Evolutionary conservation across 2,888 invertebrate genomes (phyloP).

Genomic region (Sphaerophoria rueppellii): DNA sequence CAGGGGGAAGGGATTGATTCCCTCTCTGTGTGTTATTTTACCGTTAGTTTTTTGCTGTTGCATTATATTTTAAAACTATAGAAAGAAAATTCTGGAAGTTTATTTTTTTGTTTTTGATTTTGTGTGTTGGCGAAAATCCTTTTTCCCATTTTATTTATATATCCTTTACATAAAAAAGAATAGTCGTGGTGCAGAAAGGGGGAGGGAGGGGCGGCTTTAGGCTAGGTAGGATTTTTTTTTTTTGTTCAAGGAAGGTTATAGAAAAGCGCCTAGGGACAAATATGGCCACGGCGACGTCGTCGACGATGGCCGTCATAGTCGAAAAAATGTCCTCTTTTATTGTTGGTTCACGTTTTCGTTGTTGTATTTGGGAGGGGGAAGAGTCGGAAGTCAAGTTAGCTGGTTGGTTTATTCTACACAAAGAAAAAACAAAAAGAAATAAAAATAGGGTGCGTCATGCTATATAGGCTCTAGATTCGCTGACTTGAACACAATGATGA

Average conservation of each 20-base stretch:
- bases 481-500: conserved; percentile 46
- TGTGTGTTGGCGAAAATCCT: conserved; percentile 1
- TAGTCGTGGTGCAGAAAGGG: neutral
- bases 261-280: conserved; percentile 38
- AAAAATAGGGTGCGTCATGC: conserved; percentile 67
- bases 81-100: conserved; percentile 33
- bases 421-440: conserved; percentile 22
- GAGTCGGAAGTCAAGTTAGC: neutral
- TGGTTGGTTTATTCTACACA: conserved; percentile 10
- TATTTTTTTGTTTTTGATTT: no score
- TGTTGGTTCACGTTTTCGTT: conserved; percentile 49
- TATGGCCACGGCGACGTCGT: no score
- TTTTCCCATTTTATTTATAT: neutral
- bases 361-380: neutral
- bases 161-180: neutral
- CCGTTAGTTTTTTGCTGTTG: conserved; percentile 52
- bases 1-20: conserved; percentile 58
- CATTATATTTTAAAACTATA: conserved; percentile 57
- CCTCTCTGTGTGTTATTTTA: conserved; percentile 53
- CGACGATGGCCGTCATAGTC: conserved; percentile 29
- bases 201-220: no score
- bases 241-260: neutral
- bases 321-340: conserved; percentile 66
- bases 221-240: no score
- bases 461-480: conserved; percentile 47